Evolutionary conservation across 2,797 vertebrate species (phyloP).

Genomic region (Chrosomus eos): DNA sequence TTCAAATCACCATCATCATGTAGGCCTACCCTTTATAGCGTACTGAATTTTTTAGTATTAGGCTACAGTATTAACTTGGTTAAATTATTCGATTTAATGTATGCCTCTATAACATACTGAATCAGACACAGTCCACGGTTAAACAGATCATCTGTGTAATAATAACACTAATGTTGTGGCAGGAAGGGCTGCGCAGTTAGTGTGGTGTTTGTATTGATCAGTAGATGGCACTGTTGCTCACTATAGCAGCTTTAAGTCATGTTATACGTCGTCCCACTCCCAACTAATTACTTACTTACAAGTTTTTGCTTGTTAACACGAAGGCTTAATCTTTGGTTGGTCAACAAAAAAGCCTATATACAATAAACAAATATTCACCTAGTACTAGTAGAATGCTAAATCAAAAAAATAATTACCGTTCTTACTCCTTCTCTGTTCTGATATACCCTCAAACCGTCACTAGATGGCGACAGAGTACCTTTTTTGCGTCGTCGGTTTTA

Average conservation of each 20-base stretch:
- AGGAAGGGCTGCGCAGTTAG: background rate
- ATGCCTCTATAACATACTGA: background rate
- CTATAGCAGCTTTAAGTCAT: background rate
- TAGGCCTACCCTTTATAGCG: background rate
- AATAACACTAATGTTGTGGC: background rate
- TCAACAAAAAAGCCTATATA: background rate
- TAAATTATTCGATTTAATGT: background rate
- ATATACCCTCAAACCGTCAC: background rate
- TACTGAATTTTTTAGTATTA: too few relatives aligned
- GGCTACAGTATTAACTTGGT: too few relatives aligned
- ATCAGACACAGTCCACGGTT: background rate
- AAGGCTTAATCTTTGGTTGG: background rate
- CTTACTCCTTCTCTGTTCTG: background rate
- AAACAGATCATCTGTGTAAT: background rate
- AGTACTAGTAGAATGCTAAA: background rate
- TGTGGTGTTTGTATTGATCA: background rate
- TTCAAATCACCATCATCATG: background rate
- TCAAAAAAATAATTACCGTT: background rate
- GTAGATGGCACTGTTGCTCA: background rate
- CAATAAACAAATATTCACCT: background rate
- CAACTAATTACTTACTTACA: background rate
- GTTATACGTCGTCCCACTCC: background rate
- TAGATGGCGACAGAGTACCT: constrained; percentile 4
- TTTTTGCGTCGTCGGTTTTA: background rate
- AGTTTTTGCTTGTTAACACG: background rate